A percentile compares a stretch with the other conserved stretches of the same genome.
These are phyloP conservation scores for Trichomycterus rosablanca DNA, from an alignment of 2,113 vertebrate species.

Conservation along the genomic window DNA sequence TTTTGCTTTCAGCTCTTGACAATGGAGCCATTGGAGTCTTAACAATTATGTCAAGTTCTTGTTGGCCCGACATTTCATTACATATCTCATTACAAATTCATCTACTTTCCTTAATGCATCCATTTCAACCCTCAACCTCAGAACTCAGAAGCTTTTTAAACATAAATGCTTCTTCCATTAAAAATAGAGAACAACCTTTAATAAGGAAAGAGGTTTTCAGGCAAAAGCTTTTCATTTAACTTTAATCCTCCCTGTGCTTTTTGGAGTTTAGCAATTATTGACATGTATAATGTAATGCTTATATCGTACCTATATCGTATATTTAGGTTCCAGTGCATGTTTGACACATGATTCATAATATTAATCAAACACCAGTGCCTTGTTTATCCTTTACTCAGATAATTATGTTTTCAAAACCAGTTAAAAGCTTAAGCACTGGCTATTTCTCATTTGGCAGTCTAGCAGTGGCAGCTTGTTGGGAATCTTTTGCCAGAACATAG, in stretches of 20 bases:
- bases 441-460: not conserved
- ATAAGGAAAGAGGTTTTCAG: not conserved
- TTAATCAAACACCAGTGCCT: too few relatives aligned
- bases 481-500: slow-evolving; percentile 19
- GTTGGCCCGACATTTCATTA: not conserved
- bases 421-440: not conserved
- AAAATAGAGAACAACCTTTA: slow-evolving; percentile 14
- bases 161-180: slow-evolving; percentile 26
- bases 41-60: slow-evolving; percentile 46
- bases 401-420: too few relatives aligned
- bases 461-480: not conserved
- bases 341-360: not conserved
- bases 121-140: too few relatives aligned
- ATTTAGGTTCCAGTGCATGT: too few relatives aligned
- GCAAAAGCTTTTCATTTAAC: not conserved
- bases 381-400: not conserved
- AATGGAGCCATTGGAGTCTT: not conserved
- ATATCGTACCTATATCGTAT: too few relatives aligned
- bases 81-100: slow-evolving; percentile 27
- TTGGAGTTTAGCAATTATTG: too few relatives aligned
- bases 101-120: slow-evolving; percentile 32
- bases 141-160: too few relatives aligned
- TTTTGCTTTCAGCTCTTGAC: slow-evolving; percentile 19
- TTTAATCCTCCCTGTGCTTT: slow-evolving; percentile 1
- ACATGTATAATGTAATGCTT: too few relatives aligned